Evolutionary conservation across 2,797 vertebrate species (phyloP), one percentile per base, ranked within the genome.

Genomic region (Syndactyla subalaris): DNA sequence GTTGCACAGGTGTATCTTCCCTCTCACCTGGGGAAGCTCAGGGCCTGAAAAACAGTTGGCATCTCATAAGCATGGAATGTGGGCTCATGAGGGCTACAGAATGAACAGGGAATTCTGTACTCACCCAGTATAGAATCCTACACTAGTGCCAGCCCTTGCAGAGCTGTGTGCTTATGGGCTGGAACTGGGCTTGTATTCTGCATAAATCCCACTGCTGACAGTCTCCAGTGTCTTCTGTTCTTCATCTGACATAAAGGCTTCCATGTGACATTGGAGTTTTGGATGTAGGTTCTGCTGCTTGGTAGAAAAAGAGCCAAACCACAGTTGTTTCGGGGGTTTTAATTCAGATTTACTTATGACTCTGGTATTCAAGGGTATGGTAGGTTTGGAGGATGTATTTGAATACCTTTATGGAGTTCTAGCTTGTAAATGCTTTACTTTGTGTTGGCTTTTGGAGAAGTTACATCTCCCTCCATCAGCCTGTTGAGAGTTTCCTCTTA

Each of bases 61-160:
- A 13, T 12, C 10, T 85, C 14, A 6, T 15, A 32, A 26, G n/a
- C 2, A 0, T 0, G 2, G 17, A 29, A 38, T 63, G 77, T 15
- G 23, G 32, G 27, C 15, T 49, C 62, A 4, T 0, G 2, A 6
- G 13, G 32, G 52, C 36, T 67, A 17, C 19, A 17, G 36, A 76
- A 59, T 9, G 10, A 49, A 16, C 26, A 0, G 2, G n/a, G 59
- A 83, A 4, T 49, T 76, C 20, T 45, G 1, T 41, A n/a, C 17
- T 54, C 1, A 0, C 1, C 4, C 26, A 14, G 9, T 2, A 26
- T 4, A 22, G 38, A 72, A 21, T 24, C 32, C 24, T 71, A 1
- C 2, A 1, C 32, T 54, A 1, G 0, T 1, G 11, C 4, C 17
- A 55, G 5, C 13, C 41, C 10, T 65, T 48, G 21, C 3, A 36